Evolutionary conservation across 2,888 invertebrate species (phyloP).

Genomic region (Acrocera orbiculus): DNA sequence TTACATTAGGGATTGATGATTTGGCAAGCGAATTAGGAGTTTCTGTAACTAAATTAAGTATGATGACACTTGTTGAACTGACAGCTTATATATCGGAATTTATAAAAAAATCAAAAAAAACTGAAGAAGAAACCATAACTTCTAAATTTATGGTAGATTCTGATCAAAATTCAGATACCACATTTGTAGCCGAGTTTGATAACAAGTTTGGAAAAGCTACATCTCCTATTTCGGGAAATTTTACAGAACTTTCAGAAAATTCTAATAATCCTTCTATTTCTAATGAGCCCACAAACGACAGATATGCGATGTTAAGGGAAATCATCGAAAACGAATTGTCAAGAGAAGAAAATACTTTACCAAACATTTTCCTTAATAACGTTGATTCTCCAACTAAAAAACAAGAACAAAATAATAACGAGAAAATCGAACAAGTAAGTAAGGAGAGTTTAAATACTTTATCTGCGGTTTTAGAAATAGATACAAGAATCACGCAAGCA

Average conservation of each 20-base stretch:
- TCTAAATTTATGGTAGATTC: slow-evolving; percentile 29
- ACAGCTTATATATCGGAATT: slow-evolving; percentile 58
- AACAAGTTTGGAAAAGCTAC: slow-evolving; percentile 39
- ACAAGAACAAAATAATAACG: slow-evolving; percentile 1
- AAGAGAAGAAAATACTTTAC: slow-evolving; percentile 20
- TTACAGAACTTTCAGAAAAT: slow-evolving; percentile 35
- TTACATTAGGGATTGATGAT: slow-evolving; percentile 65
- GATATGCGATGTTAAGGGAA: slow-evolving; percentile 78
- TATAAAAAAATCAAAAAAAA: slow-evolving; percentile 31
- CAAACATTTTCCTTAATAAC: too few relatives aligned
- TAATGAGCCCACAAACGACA: slow-evolving; percentile 45
- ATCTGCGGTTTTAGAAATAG: slow-evolving; percentile 24
- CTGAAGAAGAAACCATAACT: slow-evolving; percentile 16
- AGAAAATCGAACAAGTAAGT: slow-evolving; percentile 1
- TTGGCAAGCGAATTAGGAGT: slow-evolving; percentile 58
- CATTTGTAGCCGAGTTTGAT: slow-evolving; percentile 42
- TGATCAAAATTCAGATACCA: slow-evolving; percentile 26
- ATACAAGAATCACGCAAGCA: slow-evolving; percentile 34
- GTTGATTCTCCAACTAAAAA: slow-evolving; percentile 12
- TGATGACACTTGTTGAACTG: slow-evolving; percentile 72
- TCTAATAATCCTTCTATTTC: slow-evolving; percentile 29
- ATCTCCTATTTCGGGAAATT: too few relatives aligned
- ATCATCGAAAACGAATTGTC: slow-evolving; percentile 56
- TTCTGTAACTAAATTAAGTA: slow-evolving; percentile 58
- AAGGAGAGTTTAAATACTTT: slow-evolving; percentile 2